Evolutionary conservation across 2,888 invertebrate genomes (phyloP).

Genomic region (Homarus gammarus): DNA sequence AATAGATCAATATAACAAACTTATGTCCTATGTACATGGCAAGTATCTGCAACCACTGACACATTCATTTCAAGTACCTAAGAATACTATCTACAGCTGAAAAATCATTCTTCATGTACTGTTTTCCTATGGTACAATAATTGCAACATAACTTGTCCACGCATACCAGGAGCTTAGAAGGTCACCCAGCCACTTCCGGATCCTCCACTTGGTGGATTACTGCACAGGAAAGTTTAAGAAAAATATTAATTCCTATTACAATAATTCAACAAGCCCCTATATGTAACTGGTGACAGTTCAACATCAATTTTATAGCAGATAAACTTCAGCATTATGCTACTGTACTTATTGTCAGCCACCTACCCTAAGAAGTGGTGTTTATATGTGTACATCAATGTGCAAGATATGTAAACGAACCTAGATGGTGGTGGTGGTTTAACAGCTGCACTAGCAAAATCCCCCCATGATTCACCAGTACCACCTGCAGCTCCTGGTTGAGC

Average conservation of each 20-base stretch:
- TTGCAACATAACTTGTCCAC: neutral
- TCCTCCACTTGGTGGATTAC: slow-evolving; percentile 46
- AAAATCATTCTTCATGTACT: slow-evolving; percentile 30
- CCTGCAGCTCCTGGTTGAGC: slow-evolving; percentile 29
- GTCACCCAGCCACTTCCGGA: slow-evolving; percentile 60
- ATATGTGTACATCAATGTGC: no score
- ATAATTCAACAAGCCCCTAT: neutral
- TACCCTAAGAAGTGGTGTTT: no score
- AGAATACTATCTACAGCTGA: slow-evolving; percentile 35
- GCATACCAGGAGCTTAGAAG: slow-evolving; percentile 10
- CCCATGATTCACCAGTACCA: slow-evolving; percentile 83
- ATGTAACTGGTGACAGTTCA: neutral
- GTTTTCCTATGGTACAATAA: slow-evolving; percentile 10
- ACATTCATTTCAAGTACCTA: slow-evolving; percentile 15
- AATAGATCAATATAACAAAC: slow-evolving; percentile 29
- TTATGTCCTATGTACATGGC: slow-evolving; percentile 45
- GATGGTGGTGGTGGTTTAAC: slow-evolving; percentile 42
- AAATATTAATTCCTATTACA: neutral
- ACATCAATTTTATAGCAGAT: neutral
- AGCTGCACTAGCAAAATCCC: slow-evolving; percentile 87
- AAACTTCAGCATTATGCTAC: neutral
- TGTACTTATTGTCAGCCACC: no score
- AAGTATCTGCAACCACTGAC: slow-evolving; percentile 27
- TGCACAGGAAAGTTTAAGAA: slow-evolving; percentile 1
- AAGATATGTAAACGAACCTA: slow-evolving; percentile 27